Conservation (phyloP, 2,113 vertebrate species). For the Podilymbus podiceps region DNA sequence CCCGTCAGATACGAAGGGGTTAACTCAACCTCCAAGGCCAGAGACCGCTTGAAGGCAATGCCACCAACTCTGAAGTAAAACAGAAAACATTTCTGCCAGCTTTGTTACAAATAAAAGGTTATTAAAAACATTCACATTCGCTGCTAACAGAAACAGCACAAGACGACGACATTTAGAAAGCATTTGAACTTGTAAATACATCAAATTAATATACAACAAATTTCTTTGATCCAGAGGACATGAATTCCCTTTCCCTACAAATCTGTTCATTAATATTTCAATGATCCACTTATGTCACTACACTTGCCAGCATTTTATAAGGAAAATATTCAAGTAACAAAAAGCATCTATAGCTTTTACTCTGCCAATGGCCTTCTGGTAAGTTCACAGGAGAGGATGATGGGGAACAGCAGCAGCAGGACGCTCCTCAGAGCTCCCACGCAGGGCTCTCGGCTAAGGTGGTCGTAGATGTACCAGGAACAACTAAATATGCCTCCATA, state of each 20-base stretch:
- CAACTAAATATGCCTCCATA: accelerated
- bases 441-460: background rate
- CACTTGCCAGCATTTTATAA: background rate
- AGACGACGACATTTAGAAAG: background rate
- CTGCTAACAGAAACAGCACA: background rate
- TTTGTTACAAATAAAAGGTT: slow-evolving; percentile 16
- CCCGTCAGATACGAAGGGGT: background rate
- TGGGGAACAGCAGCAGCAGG: background rate
- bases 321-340: background rate
- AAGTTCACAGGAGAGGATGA: background rate
- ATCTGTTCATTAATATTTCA: background rate
- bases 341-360: background rate
- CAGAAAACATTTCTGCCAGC: background rate
- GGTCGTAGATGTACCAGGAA: background rate
- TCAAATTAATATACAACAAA: slow-evolving; percentile 34
- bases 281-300: background rate
- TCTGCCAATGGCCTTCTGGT: background rate
- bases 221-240: slow-evolving; percentile 26
- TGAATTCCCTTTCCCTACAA: background rate
- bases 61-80: slow-evolving; percentile 23
- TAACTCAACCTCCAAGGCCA: background rate
- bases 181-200: slow-evolving; percentile 8
- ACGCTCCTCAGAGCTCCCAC: background rate
- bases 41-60: background rate
- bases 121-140: background rate